These are phyloP conservation scores for Crotalus horridus DNA, from an alignment of 2,113 vertebrate genomes.

Conservation along the genomic window DNA sequence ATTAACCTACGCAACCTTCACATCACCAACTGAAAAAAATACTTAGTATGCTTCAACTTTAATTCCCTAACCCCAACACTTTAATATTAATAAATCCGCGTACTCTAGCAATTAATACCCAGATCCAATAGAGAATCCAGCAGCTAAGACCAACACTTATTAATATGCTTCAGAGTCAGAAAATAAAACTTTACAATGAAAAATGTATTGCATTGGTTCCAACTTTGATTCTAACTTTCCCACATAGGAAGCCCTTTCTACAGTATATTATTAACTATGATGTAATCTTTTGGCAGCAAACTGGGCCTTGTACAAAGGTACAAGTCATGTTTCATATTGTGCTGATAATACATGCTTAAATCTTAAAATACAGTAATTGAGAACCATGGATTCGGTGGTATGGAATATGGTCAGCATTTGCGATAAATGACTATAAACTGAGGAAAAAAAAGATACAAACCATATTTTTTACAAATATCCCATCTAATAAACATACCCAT, in stretches of 20 bases:
- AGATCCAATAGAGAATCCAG: neutral
- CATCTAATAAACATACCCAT: neutral
- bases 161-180: neutral
- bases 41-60: neutral
- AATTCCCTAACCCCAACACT: neutral
- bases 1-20: neutral
- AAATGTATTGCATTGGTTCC: neutral
- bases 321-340: neutral
- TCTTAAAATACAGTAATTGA: neutral
- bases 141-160: neutral
- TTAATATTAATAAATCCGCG: neutral
- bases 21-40: neutral
- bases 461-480: neutral
- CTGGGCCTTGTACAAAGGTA: neutral
- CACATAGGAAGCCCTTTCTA: neutral
- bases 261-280: neutral
- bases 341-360: neutral
- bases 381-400: neutral
- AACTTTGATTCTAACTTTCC: neutral
- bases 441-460: slow-evolving; percentile 3
- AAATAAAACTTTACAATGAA: neutral
- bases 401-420: neutral
- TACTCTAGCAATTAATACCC: slow-evolving; percentile 1
- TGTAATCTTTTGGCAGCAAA: neutral
- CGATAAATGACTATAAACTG: neutral